These are phyloP conservation scores for Pocillopora meandrina DNA, from an alignment of 92 coral and sea anemone genomes.

Conservation along the genomic window DNA sequence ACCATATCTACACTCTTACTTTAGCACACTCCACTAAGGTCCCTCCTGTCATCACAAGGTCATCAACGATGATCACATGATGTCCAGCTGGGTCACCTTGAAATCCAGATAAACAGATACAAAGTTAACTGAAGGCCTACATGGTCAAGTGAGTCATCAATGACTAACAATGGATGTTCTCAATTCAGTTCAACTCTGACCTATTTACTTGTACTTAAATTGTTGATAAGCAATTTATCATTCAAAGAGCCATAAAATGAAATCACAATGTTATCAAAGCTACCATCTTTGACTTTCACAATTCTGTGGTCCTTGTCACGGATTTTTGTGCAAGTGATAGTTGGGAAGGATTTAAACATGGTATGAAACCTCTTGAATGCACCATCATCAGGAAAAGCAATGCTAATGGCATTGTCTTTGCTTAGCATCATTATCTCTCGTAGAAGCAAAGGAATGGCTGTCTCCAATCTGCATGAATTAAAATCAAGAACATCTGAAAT, in stretches of 20 bases:
- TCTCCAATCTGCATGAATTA: constrained; percentile 70
- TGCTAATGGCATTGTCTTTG: constrained; percentile 57
- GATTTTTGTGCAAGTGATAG: constrained; percentile 89
- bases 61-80: constrained; percentile 93
- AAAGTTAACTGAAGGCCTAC: not conserved
- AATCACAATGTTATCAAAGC: not conserved
- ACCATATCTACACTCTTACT: constrained; percentile 36
- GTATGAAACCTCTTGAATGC: constrained; percentile 90
- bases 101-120: not conserved
- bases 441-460: constrained; percentile 89
- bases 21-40: constrained; percentile 93
- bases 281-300: constrained; percentile 96
- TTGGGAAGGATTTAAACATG: constrained; percentile 79
- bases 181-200: no score
- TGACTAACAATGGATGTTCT: no score
- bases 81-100: constrained; percentile 82
- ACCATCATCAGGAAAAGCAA: constrained; percentile 98
- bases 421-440: constrained; percentile 63
- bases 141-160: no score
- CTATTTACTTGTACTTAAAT: no score
- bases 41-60: constrained; percentile 96
- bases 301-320: constrained; percentile 80
- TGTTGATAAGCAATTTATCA: no score
- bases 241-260: no score
- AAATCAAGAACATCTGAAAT: no score